Percentiles rank a stretch among this genome's conserved stretches.
Evolutionary conservation across 2,113 vertebrate species (phyloP).

Genomic region (Bambusicola thoracicus): DNA sequence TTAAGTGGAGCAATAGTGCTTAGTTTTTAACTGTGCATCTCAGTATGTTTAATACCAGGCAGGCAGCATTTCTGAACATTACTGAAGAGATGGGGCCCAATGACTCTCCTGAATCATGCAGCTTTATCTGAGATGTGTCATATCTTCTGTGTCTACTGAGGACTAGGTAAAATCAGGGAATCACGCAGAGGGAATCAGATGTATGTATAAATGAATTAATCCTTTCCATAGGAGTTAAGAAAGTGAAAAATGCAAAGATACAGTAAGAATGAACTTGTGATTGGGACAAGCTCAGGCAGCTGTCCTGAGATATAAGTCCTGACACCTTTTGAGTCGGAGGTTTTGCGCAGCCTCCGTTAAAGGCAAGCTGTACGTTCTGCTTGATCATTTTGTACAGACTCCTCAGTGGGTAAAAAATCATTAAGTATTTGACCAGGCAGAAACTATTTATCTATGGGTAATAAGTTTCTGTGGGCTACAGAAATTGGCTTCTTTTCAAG

Average conservation of each 20-base stretch:
- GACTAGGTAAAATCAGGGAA: not conserved
- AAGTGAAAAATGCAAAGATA: not conserved
- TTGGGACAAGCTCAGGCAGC: not conserved
- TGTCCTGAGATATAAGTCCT: accelerated
- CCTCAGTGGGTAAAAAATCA: not conserved
- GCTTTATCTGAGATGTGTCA: not conserved
- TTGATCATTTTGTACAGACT: accelerated
- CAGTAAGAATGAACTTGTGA: not conserved
- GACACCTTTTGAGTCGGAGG: not conserved
- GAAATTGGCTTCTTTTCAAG: not conserved
- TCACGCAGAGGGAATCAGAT: not conserved
- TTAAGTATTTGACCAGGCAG: not conserved
- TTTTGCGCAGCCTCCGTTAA: not conserved
- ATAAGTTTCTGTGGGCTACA: not conserved
- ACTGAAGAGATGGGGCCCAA: not conserved
- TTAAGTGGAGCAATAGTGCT: not conserved
- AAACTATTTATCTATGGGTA: not conserved
- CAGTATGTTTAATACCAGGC: not conserved
- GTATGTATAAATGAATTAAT: not conserved
- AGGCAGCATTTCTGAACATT: not conserved
- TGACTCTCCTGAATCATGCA: not conserved
- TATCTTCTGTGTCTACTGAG: not conserved
- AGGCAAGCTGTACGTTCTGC: not conserved
- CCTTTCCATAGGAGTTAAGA: not conserved
- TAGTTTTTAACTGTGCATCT: not conserved